Evolutionary conservation across 2,888 invertebrate species (phyloP), one percentile per base, ranked within the genome.

Genomic region (Incurvaria masculella): DNA sequence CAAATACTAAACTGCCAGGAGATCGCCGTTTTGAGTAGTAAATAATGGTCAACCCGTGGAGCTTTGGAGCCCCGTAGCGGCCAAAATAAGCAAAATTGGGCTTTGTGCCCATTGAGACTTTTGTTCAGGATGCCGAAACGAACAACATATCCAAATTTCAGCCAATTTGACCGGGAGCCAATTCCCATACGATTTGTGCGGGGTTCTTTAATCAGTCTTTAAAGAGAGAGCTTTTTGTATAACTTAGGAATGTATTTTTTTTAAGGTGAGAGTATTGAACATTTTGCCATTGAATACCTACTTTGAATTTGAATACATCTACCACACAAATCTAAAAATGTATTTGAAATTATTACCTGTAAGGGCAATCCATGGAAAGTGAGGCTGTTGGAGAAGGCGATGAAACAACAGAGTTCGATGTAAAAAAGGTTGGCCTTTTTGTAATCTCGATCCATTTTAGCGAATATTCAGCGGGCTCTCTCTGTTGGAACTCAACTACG

Each of bases 401-500:
- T 39, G 74, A 61, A 14, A n/a, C 8, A 53, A 72, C 62, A 1
- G 72, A 69, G 49, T 60, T 82, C 62, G 72, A 68, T 43, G 59
- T 72, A 56, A 66, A 80, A 64, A 68, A 69, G 55, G 72, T 83
- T 60, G 83, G 81, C 59, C 85, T 82, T 61, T 84, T 89, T 52
- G 87, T 87, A 23, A 89, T 83, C 57, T 89, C 88, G 71, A 89
- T 87, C 89, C 89, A 90, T 56, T 86, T 86, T 44, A 90, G 85
- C 38, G 82, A 81, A 65, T 89, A 89, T 63, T 83, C 85, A 1
- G 88, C 88, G 16, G 84, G 82, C 60, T 89, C 88, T 44, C 84
- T 81, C 61, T 88, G 88, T 26, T 88, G 65, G 63, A 89, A 89
- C 65, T 89, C 89, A 44, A 90, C 82, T 42, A 89, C 84, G 57